Conservation (phyloP, 2,888 invertebrate genomes). For the Xanthorhoe spadicearia region DNA sequence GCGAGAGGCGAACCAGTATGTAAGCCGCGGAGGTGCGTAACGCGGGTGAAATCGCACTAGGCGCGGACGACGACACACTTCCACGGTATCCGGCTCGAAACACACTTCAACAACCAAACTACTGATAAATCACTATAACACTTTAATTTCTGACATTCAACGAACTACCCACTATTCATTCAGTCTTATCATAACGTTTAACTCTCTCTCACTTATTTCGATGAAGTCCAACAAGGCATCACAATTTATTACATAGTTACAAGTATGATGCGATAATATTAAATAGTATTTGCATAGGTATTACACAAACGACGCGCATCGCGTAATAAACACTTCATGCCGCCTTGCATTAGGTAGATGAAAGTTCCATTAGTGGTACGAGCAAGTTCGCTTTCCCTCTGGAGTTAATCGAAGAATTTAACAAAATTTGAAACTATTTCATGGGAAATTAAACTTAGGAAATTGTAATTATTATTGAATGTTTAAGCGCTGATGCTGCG, state of each 20-base stretch:
- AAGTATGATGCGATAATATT: slow-evolving; percentile 51
- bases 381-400: neutral
- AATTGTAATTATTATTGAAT: slow-evolving; percentile 40
- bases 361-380: neutral
- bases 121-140: slow-evolving; percentile 47
- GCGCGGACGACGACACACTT: slow-evolving; percentile 71
- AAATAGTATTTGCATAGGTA: slow-evolving; percentile 55
- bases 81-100: slow-evolving; percentile 64
- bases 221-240: slow-evolving; percentile 51
- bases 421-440: slow-evolving; percentile 26
- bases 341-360: slow-evolving; percentile 42
- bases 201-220: slow-evolving; percentile 16
- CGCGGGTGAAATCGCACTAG: slow-evolving; percentile 75
- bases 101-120: slow-evolving; percentile 41
- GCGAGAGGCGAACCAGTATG: slow-evolving; percentile 61
- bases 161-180: slow-evolving; percentile 25
- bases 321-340: slow-evolving; percentile 52
- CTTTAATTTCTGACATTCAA: slow-evolving; percentile 45
- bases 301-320: slow-evolving; percentile 52
- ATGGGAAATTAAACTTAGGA: slow-evolving; percentile 37
- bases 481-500: slow-evolving; percentile 58
- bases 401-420: slow-evolving; percentile 14
- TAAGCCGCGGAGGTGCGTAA: slow-evolving; percentile 75
- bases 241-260: slow-evolving; percentile 54
- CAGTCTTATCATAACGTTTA: neutral